phyloP scores from a whole-genome alignment of 2,888 invertebrate genomes.

The Drosophila kokeensis region DNA sequence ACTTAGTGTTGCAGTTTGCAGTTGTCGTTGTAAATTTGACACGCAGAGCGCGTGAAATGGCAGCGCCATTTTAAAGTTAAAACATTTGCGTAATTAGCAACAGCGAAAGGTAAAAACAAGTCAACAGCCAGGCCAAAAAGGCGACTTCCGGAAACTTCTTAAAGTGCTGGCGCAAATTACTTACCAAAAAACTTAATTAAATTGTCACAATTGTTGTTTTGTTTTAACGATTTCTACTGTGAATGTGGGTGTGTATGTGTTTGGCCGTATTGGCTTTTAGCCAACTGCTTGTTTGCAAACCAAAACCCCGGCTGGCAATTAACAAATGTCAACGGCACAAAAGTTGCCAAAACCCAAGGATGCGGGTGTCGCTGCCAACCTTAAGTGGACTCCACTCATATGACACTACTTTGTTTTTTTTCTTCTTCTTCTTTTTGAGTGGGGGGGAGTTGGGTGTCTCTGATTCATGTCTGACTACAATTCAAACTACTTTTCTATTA shows the following conservation, averaged over 20 bases:
- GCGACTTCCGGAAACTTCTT: constrained; percentile 38
- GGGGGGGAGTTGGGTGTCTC: neutral
- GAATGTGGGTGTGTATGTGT: neutral
- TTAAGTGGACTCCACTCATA: constrained; percentile 25
- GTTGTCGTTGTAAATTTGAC: constrained; percentile 58
- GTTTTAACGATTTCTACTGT: constrained; percentile 18
- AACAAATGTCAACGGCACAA: constrained; percentile 71
- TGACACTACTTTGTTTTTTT: constrained; percentile 26
- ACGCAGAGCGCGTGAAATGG: constrained; percentile 57
- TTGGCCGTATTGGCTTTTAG: constrained; percentile 72
- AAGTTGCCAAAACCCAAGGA: constrained; percentile 19
- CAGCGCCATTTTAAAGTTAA: constrained; percentile 65
- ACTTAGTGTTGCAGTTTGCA: constrained; percentile 4
- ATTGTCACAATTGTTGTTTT: constrained; percentile 65
- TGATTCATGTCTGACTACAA: constrained; percentile 18
- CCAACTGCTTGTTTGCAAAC: constrained; percentile 73
- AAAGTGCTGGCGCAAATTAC: constrained; percentile 59
- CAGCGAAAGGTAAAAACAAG: constrained; percentile 45
- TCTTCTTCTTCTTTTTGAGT: neutral
- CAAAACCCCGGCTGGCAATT: constrained; percentile 61
- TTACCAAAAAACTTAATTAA: constrained; percentile 75
- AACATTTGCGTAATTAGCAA: constrained; percentile 78
- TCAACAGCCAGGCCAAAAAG: constrained; percentile 31
- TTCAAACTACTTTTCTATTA: constrained; percentile 14
- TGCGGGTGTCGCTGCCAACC: constrained; percentile 7